phyloP scores from a whole-genome alignment of 2,113 vertebrate species.

The Oncorhynchus keta region DNA sequence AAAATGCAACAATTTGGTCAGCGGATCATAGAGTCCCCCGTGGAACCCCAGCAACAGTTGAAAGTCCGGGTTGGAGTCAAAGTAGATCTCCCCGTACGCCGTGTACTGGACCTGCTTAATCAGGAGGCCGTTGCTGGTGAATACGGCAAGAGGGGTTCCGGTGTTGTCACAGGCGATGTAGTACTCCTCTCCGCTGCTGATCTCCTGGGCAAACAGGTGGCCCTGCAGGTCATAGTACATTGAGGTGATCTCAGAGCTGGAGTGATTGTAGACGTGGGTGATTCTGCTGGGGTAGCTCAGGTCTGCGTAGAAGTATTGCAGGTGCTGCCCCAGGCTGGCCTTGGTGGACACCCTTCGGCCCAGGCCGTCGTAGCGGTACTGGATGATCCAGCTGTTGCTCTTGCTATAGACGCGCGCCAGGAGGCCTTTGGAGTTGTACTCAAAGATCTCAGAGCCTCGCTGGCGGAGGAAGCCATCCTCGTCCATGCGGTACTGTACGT shows the following conservation, averaged over 20 bases:
- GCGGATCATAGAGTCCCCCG: slow-evolving; percentile 90
- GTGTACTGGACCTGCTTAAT: slow-evolving; percentile 98
- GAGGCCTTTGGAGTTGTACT: slow-evolving; percentile 96
- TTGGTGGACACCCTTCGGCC: slow-evolving; percentile 91
- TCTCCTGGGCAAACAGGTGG: slow-evolving; percentile 97
- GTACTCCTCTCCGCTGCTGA: slow-evolving; percentile 96
- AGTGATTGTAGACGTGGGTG: slow-evolving; percentile 97
- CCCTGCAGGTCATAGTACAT: slow-evolving; percentile 98
- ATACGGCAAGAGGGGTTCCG: slow-evolving; percentile 91
- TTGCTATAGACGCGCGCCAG: slow-evolving; percentile 95
- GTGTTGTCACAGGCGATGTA: slow-evolving; percentile 97
- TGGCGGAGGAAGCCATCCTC: slow-evolving; percentile 96
- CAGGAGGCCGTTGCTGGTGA: slow-evolving; percentile 94
- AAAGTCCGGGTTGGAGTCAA: slow-evolving; percentile 96
- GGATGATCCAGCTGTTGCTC: slow-evolving; percentile 90
- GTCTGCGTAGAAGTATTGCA: slow-evolving; percentile 97
- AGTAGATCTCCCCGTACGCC: slow-evolving; percentile 94
- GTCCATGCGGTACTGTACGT: slow-evolving; percentile 94
- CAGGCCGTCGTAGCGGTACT: slow-evolving; percentile 94
- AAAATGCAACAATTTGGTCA: slow-evolving; percentile 95
- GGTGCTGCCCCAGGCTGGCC: slow-evolving; percentile 89
- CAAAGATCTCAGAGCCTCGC: slow-evolving; percentile 91
- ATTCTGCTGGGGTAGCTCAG: slow-evolving; percentile 91
- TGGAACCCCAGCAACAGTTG: slow-evolving; percentile 97
- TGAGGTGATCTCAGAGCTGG: slow-evolving; percentile 95